Percentiles rank a stretch among this genome's conserved stretches.
Conservation (phyloP, 1,140 invertebrate genomes). For the Vanessa atalanta region DNA sequence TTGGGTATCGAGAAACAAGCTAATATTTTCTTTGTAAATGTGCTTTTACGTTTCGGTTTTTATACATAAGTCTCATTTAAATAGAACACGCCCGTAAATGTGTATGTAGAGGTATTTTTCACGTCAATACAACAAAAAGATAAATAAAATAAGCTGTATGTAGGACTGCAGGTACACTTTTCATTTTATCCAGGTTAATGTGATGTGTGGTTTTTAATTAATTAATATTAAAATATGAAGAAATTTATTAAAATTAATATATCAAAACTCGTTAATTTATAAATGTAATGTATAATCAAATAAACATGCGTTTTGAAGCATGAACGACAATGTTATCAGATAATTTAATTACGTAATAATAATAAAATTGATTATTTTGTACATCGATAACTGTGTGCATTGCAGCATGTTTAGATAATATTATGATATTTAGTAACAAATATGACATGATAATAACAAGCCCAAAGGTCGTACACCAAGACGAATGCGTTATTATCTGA, state of each 20-base stretch:
- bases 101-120: background rate
- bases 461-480: background rate
- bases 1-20: slow-evolving; percentile 13
- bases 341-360: background rate
- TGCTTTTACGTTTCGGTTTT: slow-evolving; percentile 4
- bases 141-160: background rate
- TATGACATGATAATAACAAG: background rate
- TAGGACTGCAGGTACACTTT: background rate
- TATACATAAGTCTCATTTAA: slow-evolving; percentile 6
- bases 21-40: slow-evolving; percentile 12
- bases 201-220: background rate
- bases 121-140: background rate
- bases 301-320: background rate
- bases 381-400: slow-evolving; percentile 1
- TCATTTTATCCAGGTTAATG: slow-evolving; percentile 8
- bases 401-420: slow-evolving; percentile 1
- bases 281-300: background rate
- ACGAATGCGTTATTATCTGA: no score
- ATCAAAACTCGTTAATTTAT: no score
- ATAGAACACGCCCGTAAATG: background rate
- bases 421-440: background rate
- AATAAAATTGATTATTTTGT: slow-evolving; percentile 3
- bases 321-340: background rate
- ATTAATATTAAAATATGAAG: no score
- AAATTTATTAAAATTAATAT: no score